Base-by-base conservation (phyloP, 1,140 invertebrate genomes). In the Cylas formicarius region DNA sequence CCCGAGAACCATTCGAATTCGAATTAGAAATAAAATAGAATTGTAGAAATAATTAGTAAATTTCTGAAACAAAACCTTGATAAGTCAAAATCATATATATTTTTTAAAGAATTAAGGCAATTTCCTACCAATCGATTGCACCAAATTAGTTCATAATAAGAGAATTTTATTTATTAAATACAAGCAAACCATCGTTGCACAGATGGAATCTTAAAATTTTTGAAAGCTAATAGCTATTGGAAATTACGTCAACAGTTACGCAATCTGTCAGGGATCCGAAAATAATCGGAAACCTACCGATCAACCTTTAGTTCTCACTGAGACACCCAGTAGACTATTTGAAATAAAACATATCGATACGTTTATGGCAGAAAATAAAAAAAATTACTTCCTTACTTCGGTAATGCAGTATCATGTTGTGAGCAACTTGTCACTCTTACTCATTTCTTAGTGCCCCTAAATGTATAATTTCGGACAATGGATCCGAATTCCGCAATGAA, bases 401-500 rank as follows among this genome's bases (percentile, higher is more conserved):
- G 28, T 27, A 44, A 44, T 21, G 29, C 43, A 1, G 26, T 44
- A 6, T 19, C n/a, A n/a, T n/a, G n/a, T n/a, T n/a, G n/a, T 26
- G 44, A 53, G 23, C 28, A 34, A n/a, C 28, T 55, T 35, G 37
- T 53, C 38, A 28, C 45, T 55, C 22, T 31, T 55, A 53, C 33
- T 32, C 33, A 28, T 41, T 38, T 42, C 43, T 40, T 19, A 48
- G 47, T 9, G 23, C 53, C 22, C 53, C 53, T 8, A 29, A 50
- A 45, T 22, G 46, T 41, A 52, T 52, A 27, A 41, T 37, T n/a
- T 24, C 42, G 2, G 56, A 60, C 31, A 52, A 53, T 14, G 55
- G 50, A 6, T 29, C 20, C 2, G 54, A 58, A 48, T 60, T 60
- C 43, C 43, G 50, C 26, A 57, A 59, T 33, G 42, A 45, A 14